Percentiles rank a stretch among this genome's conserved stretches.
Conservation (phyloP, 2,113 vertebrate species). For the Archilochus colubris region DNA sequence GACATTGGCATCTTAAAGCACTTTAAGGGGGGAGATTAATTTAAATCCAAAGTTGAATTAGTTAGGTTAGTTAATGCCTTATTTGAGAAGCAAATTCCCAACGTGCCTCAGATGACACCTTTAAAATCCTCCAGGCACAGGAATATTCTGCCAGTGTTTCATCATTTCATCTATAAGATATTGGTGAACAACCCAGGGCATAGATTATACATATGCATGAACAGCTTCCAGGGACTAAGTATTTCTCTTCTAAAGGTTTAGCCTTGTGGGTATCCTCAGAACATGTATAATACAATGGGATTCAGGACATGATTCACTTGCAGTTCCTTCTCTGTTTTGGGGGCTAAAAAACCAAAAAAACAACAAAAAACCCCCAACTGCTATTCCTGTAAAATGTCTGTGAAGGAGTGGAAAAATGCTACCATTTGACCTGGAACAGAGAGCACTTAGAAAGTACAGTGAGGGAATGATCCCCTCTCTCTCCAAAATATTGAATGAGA, state of each 20-base stretch:
- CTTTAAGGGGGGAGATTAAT: not conserved
- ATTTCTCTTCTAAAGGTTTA: not conserved
- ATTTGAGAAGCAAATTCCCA: not conserved
- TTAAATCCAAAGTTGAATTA: not conserved
- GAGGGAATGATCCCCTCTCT: not conserved
- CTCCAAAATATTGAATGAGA: not conserved
- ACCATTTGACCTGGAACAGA: not conserved
- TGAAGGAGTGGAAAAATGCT: constrained; percentile 3
- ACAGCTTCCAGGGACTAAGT: not conserved
- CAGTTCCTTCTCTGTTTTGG: not conserved
- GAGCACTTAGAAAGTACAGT: not conserved
- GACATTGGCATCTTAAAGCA: not conserved
- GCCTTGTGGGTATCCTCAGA: too few species aligned
- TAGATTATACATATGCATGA: rapidly evolving
- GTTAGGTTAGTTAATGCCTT: not conserved
- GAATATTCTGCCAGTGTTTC: not conserved
- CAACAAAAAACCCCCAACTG: not conserved
- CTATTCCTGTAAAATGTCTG: not conserved
- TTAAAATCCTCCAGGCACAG: not conserved
- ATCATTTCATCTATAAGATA: not conserved
- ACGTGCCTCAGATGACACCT: not conserved
- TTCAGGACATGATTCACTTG: not conserved
- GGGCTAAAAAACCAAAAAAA: too few species aligned
- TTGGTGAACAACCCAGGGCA: not conserved
- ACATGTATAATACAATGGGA: not conserved